Evolutionary conservation across 2,888 invertebrate genomes (phyloP).

Genomic region (Dryobota labecula): DNA sequence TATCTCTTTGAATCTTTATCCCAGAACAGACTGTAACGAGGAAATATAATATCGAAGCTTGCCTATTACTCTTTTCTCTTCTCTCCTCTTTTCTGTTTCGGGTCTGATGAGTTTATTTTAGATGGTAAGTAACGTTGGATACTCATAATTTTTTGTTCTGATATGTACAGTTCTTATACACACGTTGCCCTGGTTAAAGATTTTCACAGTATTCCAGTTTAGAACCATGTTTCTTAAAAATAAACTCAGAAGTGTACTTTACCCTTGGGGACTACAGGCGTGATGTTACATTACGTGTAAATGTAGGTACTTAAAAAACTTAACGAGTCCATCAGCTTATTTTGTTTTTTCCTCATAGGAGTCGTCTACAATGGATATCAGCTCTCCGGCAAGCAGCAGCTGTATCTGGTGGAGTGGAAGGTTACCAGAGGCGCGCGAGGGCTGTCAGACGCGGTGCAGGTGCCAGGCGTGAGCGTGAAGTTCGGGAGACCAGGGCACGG

Average conservation of each 20-base stretch:
- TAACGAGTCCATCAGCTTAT: background rate
- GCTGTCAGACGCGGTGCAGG: slow-evolving; percentile 89
- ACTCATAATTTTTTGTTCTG: background rate
- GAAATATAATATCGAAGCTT: background rate
- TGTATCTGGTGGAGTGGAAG: slow-evolving; percentile 92
- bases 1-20: no score
- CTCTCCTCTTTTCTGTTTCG: background rate
- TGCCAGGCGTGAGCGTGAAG: slow-evolving; percentile 90
- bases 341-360: slow-evolving; percentile 79
- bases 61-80: background rate
- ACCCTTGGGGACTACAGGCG: background rate
- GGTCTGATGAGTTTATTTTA: background rate
- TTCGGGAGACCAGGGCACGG: slow-evolving; percentile 91
- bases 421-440: slow-evolving; percentile 92
- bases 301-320: background rate
- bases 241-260: background rate
- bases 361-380: slow-evolving; percentile 94
- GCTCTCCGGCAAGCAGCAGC: slow-evolving; percentile 93
- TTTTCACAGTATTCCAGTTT: background rate
- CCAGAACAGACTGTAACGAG: no score
- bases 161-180: background rate
- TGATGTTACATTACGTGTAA: no score
- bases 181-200: no score
- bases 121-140: background rate
- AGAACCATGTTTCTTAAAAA: background rate